Base-by-base conservation (phyloP, 2,113 vertebrate species). In the Apus apus region DNA sequence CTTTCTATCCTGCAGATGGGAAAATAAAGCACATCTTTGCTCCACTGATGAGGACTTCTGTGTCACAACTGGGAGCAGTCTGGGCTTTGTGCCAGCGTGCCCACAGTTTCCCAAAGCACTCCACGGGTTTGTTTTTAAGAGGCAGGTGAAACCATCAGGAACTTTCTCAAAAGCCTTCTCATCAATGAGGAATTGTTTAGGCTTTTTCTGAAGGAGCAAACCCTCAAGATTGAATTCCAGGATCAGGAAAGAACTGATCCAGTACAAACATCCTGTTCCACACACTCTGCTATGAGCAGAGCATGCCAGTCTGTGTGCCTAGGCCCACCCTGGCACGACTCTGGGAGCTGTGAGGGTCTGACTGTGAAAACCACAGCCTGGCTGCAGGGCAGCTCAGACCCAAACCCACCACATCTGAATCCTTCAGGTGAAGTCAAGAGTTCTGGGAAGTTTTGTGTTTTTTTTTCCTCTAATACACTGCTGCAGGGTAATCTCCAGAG, bases 401-500 rank as follows among this genome's bases (percentile, higher is more conserved):
- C 0, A 92, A 95, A 72, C 40, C 30, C 72, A 75, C 61, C 79
- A 86, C 34, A 61, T 21, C 68, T 70, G 90, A 81, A 81, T 21
- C 50, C 50, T 84, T 66, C 83, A 93, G 90, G 94, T 94, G 66
- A 94, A 81, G 27, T 46, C 85, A 50, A 68, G 83, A 74, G 54
- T 25, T 71, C 85, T 91, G 85, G 85, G 89, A 96, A 74, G 25
- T 70, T 85, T 85, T 40, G 76, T 43, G 11, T 43, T 29, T 5
- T 53, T 32, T 38, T 51, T 85, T 43, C 29, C 8, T 61, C 15
- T 36, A 81, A 75, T 30, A 72, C 4, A 53, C 20, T 70, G 46
- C 58, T 53, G 27, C 56, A 85, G 78, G 66, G 67, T 34, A 93
- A 83, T 61, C 90, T 94, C 87, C 85, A 93, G 94, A 91, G 94